Evolutionary conservation across 2,797 vertebrate species (phyloP).

Genomic region (Lepidocolaptes lacrymiger): DNA sequence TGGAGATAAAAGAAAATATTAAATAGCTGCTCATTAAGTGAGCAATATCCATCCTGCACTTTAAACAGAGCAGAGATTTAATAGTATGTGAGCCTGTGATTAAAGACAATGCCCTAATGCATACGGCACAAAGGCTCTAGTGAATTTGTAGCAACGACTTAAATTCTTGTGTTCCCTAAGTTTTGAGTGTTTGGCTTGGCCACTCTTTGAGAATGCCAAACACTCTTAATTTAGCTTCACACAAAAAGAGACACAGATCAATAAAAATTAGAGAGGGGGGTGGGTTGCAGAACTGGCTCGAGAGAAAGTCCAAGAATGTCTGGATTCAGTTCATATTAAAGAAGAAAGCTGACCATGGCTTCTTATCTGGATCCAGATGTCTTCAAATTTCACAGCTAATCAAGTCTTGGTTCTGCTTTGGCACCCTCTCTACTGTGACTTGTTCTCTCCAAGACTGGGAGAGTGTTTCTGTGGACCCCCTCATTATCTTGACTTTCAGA

Average conservation of each 20-base stretch:
- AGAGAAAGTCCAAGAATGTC: background rate
- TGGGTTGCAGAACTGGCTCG: slow-evolving; percentile 12
- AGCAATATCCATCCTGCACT: slow-evolving; percentile 16
- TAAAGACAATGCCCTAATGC: slow-evolving; percentile 1
- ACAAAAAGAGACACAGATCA: background rate
- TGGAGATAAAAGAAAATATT: slow-evolving; percentile 57
- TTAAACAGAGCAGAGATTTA: slow-evolving; percentile 1
- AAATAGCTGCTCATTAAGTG: slow-evolving; percentile 43
- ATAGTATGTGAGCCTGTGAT: background rate
- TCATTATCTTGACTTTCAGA: background rate
- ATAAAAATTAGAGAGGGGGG: background rate
- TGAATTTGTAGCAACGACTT: background rate
- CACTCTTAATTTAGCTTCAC: slow-evolving; percentile 2
- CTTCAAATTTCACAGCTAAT: background rate
- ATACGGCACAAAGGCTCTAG: background rate
- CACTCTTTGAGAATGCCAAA: background rate
- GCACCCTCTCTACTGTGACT: background rate
- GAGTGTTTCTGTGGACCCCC: background rate
- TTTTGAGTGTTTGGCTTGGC: background rate
- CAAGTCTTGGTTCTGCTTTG: background rate
- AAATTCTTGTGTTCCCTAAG: background rate
- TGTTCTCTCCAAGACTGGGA: background rate
- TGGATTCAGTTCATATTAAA: slow-evolving; percentile 5
- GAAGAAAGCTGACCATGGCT: slow-evolving; percentile 4
- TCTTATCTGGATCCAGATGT: slow-evolving; percentile 31